Evolutionary conservation across 2,113 vertebrate species (phyloP), one percentile per base, ranked within the genome.

Genomic region (Carassius gibelio): DNA sequence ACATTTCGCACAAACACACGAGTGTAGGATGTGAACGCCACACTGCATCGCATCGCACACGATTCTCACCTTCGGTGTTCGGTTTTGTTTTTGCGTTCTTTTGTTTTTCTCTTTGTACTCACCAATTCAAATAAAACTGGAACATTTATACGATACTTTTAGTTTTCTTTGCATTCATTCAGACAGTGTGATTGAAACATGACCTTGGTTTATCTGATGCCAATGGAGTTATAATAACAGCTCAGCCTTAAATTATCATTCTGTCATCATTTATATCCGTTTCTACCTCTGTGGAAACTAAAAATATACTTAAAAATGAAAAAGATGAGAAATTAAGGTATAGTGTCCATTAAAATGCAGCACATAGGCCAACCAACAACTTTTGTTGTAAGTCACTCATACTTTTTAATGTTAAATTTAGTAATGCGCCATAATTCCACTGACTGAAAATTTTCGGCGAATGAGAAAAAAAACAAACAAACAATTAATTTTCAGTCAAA

Each of bases 41-140:
- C 74, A 52, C 23, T 23, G 15, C 75, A 76, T 76, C 48, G 15
- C 75, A 76, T 38, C 79, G 1, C 7, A 62, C 75, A 55, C 64
- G 66, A 80, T 45, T 85, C 69, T 82, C 38, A 81, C 66, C 11
- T 66, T 78, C 64, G 50, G 74, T 83, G 62, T 57, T 82, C 66
- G 26, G 15, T 94, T 93, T 94, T 92, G 94, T 87, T 87, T 77
- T 83, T 23, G 81, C 80, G 17, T 68, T 52, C 19, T 80, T 78
- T 80, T 75, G 82, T 59, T 82, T 87, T 72, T 94, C 90, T 93
- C 95, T 96, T 96, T 96, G 94, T 95, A 96, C 94, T 93, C 94
- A 94, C 92, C 91, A 93, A 94, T 95, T 87, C 50, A 81, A 86
- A 86, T 86, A 75, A 86, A 86, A 42, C 77, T 52, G 45, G 62